Conservation (phyloP, 2,113 vertebrate species). For the Solea senegalensis region DNA sequence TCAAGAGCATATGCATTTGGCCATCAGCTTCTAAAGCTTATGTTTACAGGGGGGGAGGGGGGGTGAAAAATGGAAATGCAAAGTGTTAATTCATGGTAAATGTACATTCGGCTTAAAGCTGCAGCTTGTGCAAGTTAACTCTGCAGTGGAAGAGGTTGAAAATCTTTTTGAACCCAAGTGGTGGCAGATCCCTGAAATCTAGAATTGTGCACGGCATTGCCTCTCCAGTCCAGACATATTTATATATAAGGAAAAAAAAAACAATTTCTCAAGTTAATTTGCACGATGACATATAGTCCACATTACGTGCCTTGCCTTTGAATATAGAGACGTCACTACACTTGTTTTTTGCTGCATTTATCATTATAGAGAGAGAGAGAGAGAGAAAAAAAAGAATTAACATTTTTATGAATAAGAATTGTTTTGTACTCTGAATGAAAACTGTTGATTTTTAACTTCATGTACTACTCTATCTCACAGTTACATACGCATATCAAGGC, state of each 20-base stretch:
- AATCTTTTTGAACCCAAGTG: conserved; percentile 70
- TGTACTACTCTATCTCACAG: conserved; percentile 99
- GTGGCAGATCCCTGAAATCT: conserved; percentile 86
- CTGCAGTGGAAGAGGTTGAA: conserved; percentile 87
- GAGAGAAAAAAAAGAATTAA: conserved; percentile 86
- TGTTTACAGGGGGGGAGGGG: conserved; percentile 85
- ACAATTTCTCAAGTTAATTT: conserved; percentile 97
- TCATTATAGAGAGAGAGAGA: conserved; percentile 89
- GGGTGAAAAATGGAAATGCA: conserved; percentile 65
- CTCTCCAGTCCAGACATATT: conserved; percentile 88
- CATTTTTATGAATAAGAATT: conserved; percentile 98
- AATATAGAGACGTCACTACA: conserved; percentile 98
- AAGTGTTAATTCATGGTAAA: conserved; percentile 62
- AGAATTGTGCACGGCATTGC: conserved; percentile 89
- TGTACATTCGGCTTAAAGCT: conserved; percentile 74
- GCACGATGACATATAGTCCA: conserved; percentile 99
- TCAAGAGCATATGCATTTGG: conserved; percentile 88
- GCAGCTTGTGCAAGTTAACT: conserved; percentile 75
- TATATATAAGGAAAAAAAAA: conserved; percentile 77
- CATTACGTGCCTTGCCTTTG: conserved; percentile 99
- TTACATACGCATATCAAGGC: conserved; percentile 99
- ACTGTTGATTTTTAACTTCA: conserved; percentile 98
- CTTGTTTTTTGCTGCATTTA: conserved; percentile 99
- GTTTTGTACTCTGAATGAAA: conserved; percentile 99
- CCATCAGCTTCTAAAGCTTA: conserved; percentile 89